Base-by-base conservation (phyloP, 2,888 invertebrate species). In the Limnephilus lunatus region DNA sequence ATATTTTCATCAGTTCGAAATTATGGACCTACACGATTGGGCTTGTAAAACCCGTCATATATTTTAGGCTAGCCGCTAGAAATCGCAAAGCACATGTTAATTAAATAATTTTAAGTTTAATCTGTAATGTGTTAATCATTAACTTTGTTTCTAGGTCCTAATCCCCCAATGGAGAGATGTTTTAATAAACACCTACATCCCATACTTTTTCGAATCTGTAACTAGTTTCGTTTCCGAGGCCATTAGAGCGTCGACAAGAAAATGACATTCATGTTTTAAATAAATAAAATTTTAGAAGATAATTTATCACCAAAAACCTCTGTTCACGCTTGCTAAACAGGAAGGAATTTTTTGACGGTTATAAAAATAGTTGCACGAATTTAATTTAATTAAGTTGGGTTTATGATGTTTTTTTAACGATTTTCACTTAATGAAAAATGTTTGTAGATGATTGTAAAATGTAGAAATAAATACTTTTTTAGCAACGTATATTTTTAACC, bases 111-210 rank as follows among this genome's bases (percentile, higher is more conserved):
- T 0, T 44, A 25, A 39, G 15, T 11, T 44, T 19, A 14, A 85
- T 15, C 31, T 5, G 19, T 85, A 48, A 25, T 85, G 12, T 32
- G 9, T 19, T 11, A 31, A 80, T 89, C 25, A 11, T 89, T 39
- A 0, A 14, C 5, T 90, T 90, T 25, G 3, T 80, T 81, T 87
- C 86, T 31, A 91, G 91, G 88, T 91, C 39, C 44, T 91, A 44
- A 88, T 91, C 15, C 91, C 91, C 5, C 87, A 88, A 39, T 91
- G 91, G 91, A 81, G 91, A 82, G 86, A 91, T 7, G 12, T 81
- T 35, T 81, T 91, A 7, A 15, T 91, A 35, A 44, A 91, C 39
- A 88, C 39, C 19, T 91, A 91, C 32, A 86, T 91, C 19, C 91
- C 91, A 9, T 39, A 81, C 30, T 39, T 86, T 44, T 39, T 86